Conservation (phyloP, 1,140 invertebrate genomes). For the Phocides pigmalion region DNA sequence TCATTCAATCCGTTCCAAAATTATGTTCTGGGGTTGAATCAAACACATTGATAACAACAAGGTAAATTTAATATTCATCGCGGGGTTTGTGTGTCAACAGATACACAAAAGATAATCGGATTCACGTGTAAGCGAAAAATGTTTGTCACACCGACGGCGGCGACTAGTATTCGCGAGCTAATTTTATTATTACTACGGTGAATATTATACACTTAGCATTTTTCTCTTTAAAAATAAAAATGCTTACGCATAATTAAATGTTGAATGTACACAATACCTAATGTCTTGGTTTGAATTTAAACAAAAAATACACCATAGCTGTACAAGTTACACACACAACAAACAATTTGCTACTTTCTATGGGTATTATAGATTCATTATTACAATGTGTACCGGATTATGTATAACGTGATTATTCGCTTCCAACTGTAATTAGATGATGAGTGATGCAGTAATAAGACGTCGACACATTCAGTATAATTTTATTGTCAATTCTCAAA, state of each 20-base stretch:
- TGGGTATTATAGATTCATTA: too few species aligned
- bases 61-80: slow-evolving; percentile 56
- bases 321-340: too few species aligned
- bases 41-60: slow-evolving; percentile 59
- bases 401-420: too few species aligned
- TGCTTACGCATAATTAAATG: too few species aligned
- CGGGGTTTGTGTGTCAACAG: slow-evolving; percentile 48
- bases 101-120: slow-evolving; percentile 51
- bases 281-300: too few species aligned
- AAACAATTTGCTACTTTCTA: too few species aligned
- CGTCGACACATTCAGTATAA: background rate
- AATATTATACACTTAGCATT: background rate
- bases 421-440: too few species aligned
- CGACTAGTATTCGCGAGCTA: slow-evolving; percentile 7
- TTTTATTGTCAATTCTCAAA: slow-evolving; percentile 16
- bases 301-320: too few species aligned
- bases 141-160: slow-evolving; percentile 20
- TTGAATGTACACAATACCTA: too few species aligned
- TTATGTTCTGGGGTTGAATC: slow-evolving; percentile 53
- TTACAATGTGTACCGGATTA: too few species aligned
- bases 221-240: background rate
- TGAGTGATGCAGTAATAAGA: slow-evolving; percentile 1
- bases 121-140: slow-evolving; percentile 36
- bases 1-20: slow-evolving; percentile 57
- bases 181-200: background rate